phyloP scores from a whole-genome alignment of 2,113 vertebrate genomes.

The Psophia crepitans region DNA sequence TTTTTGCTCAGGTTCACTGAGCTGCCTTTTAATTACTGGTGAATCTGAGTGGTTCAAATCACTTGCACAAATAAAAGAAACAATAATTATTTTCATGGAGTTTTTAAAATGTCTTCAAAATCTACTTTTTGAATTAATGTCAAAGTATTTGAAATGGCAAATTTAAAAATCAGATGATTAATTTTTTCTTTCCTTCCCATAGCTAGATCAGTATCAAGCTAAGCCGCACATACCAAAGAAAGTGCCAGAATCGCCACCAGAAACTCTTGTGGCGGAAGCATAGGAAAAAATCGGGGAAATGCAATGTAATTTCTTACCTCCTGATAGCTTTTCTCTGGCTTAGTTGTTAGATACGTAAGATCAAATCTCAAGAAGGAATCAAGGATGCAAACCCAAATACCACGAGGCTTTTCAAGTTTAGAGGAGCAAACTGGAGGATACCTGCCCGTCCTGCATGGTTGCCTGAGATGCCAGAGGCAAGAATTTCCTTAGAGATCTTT shows the following conservation, averaged over 20 bases:
- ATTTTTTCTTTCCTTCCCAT: not conserved
- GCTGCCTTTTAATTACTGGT: not conserved
- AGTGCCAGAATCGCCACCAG: not conserved
- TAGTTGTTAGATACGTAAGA: not conserved
- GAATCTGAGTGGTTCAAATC: not conserved
- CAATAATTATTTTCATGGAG: fast-evolving
- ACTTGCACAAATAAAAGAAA: not conserved
- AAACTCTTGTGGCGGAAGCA: not conserved
- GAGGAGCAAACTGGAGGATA: not conserved
- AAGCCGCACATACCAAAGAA: not conserved
- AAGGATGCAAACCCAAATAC: not conserved
- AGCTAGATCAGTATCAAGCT: not conserved
- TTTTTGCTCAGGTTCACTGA: not conserved
- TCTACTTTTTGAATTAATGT: not conserved
- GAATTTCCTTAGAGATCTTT: not conserved
- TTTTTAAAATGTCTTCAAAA: not conserved
- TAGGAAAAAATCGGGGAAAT: not conserved
- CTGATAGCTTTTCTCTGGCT: not conserved
- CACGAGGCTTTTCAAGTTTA: not conserved
- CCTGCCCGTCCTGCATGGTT: not conserved
- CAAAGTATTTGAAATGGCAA: not conserved
- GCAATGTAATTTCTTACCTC: not conserved
- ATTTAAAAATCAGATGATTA: not conserved
- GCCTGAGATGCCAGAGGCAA: not conserved
- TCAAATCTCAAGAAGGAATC: not conserved